Percentiles rank a stretch among this genome's conserved stretches.
These are phyloP conservation scores for Champsocephalus esox DNA, from an alignment of 2,797 vertebrate species.

Conservation along the genomic window DNA sequence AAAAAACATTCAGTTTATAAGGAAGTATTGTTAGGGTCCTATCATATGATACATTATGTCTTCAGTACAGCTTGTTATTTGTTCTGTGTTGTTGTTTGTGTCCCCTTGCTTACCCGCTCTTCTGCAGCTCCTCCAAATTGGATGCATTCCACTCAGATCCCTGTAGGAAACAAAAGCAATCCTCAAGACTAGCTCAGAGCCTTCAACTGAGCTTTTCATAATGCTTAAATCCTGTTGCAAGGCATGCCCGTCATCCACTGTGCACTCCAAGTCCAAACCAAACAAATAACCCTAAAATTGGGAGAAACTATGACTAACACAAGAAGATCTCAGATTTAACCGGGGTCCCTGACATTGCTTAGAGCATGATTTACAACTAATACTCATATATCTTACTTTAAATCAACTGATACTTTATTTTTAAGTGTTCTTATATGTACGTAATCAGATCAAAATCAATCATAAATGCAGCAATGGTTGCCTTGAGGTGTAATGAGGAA, in stretches of 20 bases:
- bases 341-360: neutral
- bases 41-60: neutral
- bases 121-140: constrained; percentile 97
- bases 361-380: neutral
- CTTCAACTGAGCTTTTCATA: constrained; percentile 58
- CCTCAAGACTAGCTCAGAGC: constrained; percentile 57
- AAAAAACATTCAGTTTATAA: constrained; percentile 15
- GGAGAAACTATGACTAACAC: constrained; percentile 19
- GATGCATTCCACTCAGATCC: constrained; percentile 99
- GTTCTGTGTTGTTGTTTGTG: constrained; percentile 9
- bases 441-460: neutral
- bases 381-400: constrained; percentile 3
- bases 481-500: constrained; percentile 1
- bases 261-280: constrained; percentile 47
- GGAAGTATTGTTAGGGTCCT: neutral
- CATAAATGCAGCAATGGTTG: neutral
- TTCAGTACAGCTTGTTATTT: neutral
- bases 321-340: constrained; percentile 8
- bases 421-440: neutral
- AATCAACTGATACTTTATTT: neutral
- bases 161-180: constrained; percentile 82
- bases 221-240: constrained; percentile 52
- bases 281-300: constrained; percentile 51
- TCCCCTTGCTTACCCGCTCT: constrained; percentile 89
- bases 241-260: constrained; percentile 22